Evolutionary conservation across 2,113 vertebrate genomes (phyloP), one percentile per base, ranked within the genome.

Genomic region (Cottus gobio): DNA sequence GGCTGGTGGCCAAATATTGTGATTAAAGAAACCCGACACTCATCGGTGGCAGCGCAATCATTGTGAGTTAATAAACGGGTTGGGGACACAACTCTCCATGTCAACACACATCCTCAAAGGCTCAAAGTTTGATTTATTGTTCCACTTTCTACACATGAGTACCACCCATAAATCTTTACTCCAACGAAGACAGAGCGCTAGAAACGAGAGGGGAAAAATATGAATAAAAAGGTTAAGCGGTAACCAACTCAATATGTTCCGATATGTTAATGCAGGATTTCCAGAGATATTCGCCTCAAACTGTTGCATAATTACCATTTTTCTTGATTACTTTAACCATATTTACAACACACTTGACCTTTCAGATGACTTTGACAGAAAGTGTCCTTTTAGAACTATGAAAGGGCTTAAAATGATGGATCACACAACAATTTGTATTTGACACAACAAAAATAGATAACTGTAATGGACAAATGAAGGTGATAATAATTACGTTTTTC

Each of bases 1-100:
- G 9, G 58, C 77, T 50, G 18, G 56, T 61, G 44, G 79, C 36
- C 70, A 85, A 39, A 74, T 73, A 54, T 0, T 77, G 71, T 75
- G 58, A 88, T 72, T 83, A 75, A 83, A 83, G 71, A 74, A 76
- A 67, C 39, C 58, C 7, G 79, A 74, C 73, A 52, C 46, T 31
- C 20, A 60, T 48, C 60, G 54, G 80, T 26, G 57, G 66, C 84
- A 76, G 69, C 76, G 39, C n/a, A 71, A 75, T 57, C 54, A 64
- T 22, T 60, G 20, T 66, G 52, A 77, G 85, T 79, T 83, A 31
- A 83, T 80, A 37, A 79, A 69, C 71, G 70, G n/a, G 1, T 52
- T 64, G 26, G 2, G 54, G 28, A 58, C 60, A 54, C 13, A 20
- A 42, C 66, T 28, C 64, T 82, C 28, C 15, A 28, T 48, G 57